phyloP scores from a whole-genome alignment of 2,888 invertebrate species.

The Scrobipalpa costella region DNA sequence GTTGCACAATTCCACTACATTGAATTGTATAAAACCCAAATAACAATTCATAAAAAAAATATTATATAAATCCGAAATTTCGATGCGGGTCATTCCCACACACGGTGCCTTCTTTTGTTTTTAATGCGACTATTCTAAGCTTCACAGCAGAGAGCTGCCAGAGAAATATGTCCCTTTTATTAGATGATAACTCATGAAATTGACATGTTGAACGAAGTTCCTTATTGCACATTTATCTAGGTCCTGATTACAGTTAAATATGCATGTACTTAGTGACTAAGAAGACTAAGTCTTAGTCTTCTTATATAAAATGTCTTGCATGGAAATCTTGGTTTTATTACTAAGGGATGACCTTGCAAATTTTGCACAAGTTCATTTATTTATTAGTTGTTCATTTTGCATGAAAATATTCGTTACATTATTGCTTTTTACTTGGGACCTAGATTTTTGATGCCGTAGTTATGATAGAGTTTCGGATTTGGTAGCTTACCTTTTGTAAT shows the following conservation, averaged over 20 bases:
- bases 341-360: not conserved
- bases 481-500: not conserved
- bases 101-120: not conserved
- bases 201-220: not conserved
- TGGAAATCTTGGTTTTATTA: not conserved
- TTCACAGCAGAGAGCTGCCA: not conserved
- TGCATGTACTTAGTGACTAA: too few relatives aligned
- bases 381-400: not conserved
- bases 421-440: not conserved
- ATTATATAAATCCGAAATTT: not conserved
- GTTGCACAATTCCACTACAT: not conserved
- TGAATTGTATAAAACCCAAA: not conserved
- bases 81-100: not conserved
- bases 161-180: not conserved
- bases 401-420: not conserved
- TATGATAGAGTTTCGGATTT: not conserved
- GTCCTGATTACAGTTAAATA: not conserved
- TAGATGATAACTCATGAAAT: not conserved
- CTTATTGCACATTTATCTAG: conserved; percentile 10
- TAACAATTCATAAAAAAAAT: not conserved
- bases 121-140: not conserved
- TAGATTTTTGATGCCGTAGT: not conserved
- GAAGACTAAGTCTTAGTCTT: not conserved
- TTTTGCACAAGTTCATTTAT: not conserved
- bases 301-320: not conserved